Base-by-base conservation (phyloP, 2,113 vertebrate species). In the Apistogramma diplotaenia region DNA sequence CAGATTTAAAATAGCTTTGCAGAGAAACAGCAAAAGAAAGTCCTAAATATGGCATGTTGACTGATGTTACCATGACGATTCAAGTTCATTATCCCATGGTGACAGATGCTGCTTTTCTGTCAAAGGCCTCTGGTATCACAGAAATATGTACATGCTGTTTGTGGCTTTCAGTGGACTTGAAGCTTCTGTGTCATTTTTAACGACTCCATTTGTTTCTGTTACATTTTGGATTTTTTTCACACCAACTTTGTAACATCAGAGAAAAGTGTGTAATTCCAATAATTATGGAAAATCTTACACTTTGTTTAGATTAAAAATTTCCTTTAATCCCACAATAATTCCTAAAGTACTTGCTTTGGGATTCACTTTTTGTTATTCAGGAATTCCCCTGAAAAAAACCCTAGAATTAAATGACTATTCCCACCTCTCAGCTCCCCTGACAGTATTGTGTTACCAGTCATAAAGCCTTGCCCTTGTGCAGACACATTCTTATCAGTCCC, bases 401-500 rank as follows among this genome's bases (percentile, higher is more conserved):
- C 43, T 58, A 51, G 11, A 82, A 40, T 79, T 57, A 11, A 70
- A 55, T 77, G 77, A 71, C 19, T 51, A 65, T 80, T 78, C 18
- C 25, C 19, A 0, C 33, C 31, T 83, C 11, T 27, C n/a, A 21
- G 49, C 2, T 81, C 33, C 43, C 60, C 59, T 76, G 78, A 56
- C 56, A 77, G 61, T 6, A 23, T 74, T 78, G 18, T 81, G 57
- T 74, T 74, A 37, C 67, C 65, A 65, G 53, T 71, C 57, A 15
- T 58, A 76, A 43, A 74, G 56, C 54, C 19, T 11, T 78, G 87
- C 79, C 81, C 85, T 90, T 89, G 82, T 49, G 10, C 59, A 78
- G 84, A 77, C 79, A 67, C 0, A 10, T 61, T 79, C 78, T 91
- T 93, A 92, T 94, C 93, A 62, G 78, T 59, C 19, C 31, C 71